Percentiles rank a stretch among this genome's conserved stretches.
phyloP scores from a whole-genome alignment of 2,888 invertebrate genomes.

The Sarcophaga carnaria region DNA sequence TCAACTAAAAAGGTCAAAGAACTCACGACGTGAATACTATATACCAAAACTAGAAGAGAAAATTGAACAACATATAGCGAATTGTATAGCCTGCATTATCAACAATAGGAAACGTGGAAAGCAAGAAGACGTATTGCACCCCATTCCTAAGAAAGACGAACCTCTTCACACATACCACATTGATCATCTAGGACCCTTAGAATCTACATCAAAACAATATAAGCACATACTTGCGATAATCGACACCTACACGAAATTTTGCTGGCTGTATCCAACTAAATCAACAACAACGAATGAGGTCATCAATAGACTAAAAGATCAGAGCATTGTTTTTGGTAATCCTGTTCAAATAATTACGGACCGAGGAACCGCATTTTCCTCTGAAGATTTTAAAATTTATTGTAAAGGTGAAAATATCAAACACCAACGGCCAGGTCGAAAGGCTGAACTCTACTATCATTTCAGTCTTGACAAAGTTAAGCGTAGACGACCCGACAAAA shows the following conservation, averaged over 20 bases:
- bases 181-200: too few relatives aligned
- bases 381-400: conserved; percentile 74
- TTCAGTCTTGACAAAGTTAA: conserved; percentile 55
- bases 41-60: too few relatives aligned
- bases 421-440: conserved; percentile 61
- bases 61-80: too few relatives aligned
- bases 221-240: too few relatives aligned
- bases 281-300: conserved; percentile 51
- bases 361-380: conserved; percentile 75
- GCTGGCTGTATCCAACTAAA: conserved; percentile 15
- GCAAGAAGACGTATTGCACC: too few relatives aligned
- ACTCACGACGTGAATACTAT: too few relatives aligned
- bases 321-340: conserved; percentile 77
- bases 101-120: too few relatives aligned
- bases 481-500: conserved; percentile 1
- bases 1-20: too few relatives aligned
- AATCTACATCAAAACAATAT: too few relatives aligned
- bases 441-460: conserved; percentile 52
- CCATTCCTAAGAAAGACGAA: too few relatives aligned
- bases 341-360: conserved; percentile 77
- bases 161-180: too few relatives aligned
- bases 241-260: conserved; percentile 57
- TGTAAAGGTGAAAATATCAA: conserved; percentile 73
- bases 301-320: conserved; percentile 9
- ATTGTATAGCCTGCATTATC: too few relatives aligned